phyloP scores from a whole-genome alignment of 2,888 invertebrate genomes.

The Antitype chi region DNA sequence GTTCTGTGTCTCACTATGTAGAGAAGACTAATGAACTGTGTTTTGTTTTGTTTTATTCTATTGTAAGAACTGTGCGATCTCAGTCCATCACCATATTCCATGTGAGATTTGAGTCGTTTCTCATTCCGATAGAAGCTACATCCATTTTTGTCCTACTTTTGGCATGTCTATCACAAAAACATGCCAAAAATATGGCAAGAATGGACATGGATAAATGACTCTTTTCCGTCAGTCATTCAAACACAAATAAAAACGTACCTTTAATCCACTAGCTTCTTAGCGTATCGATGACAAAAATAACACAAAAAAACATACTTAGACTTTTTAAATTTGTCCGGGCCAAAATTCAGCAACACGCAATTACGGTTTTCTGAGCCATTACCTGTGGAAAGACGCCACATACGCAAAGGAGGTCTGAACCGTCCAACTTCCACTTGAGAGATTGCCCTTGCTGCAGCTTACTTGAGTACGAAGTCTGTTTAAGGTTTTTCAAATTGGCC shows the following conservation, averaged over 20 bases:
- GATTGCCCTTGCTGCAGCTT: neutral
- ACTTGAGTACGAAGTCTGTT: neutral
- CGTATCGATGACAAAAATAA: neutral
- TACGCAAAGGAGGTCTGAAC: too few species aligned
- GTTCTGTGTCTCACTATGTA: constrained; percentile 1
- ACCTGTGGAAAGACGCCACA: too few species aligned
- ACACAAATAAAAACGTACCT: neutral
- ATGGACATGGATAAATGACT: neutral
- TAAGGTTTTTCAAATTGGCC: too few species aligned
- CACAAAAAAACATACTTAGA: neutral
- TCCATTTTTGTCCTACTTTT: too few species aligned
- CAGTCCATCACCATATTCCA: too few species aligned
- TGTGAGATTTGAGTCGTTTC: too few species aligned
- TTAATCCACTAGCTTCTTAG: too few species aligned
- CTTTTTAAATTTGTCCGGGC: neutral
- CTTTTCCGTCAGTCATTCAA: neutral
- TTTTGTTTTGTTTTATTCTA: constrained; percentile 14
- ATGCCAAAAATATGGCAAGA: neutral
- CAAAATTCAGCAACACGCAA: neutral
- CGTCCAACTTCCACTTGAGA: too few species aligned
- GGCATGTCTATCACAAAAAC: neutral
- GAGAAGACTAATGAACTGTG: constrained; percentile 21
- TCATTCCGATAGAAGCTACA: neutral
- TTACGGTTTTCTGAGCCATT: neutral
- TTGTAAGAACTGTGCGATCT: neutral